Evolutionary conservation across 2,888 invertebrate genomes (phyloP), one percentile per base, ranked within the genome.

Genomic region (Asteroscopus sphinx): DNA sequence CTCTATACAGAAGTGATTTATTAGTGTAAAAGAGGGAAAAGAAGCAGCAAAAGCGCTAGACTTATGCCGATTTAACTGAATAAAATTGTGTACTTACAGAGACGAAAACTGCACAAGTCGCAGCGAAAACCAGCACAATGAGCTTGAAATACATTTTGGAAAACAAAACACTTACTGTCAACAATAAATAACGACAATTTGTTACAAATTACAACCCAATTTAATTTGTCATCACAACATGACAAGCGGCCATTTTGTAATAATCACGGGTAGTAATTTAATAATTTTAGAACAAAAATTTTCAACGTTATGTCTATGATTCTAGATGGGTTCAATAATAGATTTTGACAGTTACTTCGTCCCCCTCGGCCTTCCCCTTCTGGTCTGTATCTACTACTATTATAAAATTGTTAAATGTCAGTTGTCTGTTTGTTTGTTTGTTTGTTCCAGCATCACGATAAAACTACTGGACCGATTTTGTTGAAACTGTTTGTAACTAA

Each of bases 31-130:
- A 35, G 0, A 3, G 5, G 4, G 7, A 7, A 21, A 21, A 28
- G 35, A 17, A 21, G 7, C n/a, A 37, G 1, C 5, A 3, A 30
- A 3, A 32, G 7, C 9, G 13, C 0, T 12, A 11, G 7, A 12
- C 11, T 8, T 8, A 35, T 11, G 16, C n/a, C 6, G 11, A 30
- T 13, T 21, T 21, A 15, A 13, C 4, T 13, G 3, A 32, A 32
- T 6, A 45, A n/a, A 25, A 16, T 32, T 3, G 9, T 8, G 41
- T 58, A 75, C 86, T 82, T 77, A 87, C 87, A 45, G 82, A 79
- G n/a, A 73, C 79, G 42, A 72, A 75, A 12, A 75, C 52, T 2
- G 77, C 56, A 66, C 77, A 79, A 4, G 70, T 58, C 25, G 70
- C 58, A 12, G 81, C 42, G 21, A 82, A 79, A 49, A 76, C 53